Base-by-base conservation (phyloP, 2,888 invertebrate species). In the Drosophila greeni region DNA sequence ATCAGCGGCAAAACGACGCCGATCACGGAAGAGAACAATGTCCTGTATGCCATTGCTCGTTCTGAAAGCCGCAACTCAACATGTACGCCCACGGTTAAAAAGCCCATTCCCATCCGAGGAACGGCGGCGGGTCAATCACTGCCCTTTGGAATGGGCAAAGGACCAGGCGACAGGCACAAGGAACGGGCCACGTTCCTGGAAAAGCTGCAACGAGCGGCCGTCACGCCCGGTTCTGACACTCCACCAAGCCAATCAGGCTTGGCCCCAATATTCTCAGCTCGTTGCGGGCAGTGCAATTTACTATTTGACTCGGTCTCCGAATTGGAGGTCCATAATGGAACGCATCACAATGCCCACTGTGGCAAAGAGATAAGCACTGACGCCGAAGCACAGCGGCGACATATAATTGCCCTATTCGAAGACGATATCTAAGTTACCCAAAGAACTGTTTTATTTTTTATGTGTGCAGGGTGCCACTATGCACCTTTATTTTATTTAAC, bases 361-460 rank as follows among this genome's bases (percentile, higher is more conserved):
- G 49, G 26, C 33, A 48, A 31, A 7, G 23, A 66, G 33, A 24
- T 24, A n/a, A 58, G 62, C 20, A 23, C 70, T 5, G 84, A 78
- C 40, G 76, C 78, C 23, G 73, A 80, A 29, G 77, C 75, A 3
- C 85, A 87, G 58, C 80, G 85, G 43, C 82, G 86, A 58, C 82
- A 83, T 26, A 88, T 88, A 39, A 88, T 88, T 66, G 87, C 88
- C 3, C 73, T 88, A 6, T 88, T 88, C 40, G 88, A 88, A 70
- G 85, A 87, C 9, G 85, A 83, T 31, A 73, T 83, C 6, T 82
- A 75, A 70, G 23, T 58, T n/a, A 31, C 4, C 31, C 51, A 67
- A 57, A 49, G 37, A 56, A 26, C 23, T 53, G 29, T 66, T 36
- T 47, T 34, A 20, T 3, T 20, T 20, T 20, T 20, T 20, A 20